Evolutionary conservation across 2,888 invertebrate species (phyloP).

Genomic region (Apotomis turbidana): DNA sequence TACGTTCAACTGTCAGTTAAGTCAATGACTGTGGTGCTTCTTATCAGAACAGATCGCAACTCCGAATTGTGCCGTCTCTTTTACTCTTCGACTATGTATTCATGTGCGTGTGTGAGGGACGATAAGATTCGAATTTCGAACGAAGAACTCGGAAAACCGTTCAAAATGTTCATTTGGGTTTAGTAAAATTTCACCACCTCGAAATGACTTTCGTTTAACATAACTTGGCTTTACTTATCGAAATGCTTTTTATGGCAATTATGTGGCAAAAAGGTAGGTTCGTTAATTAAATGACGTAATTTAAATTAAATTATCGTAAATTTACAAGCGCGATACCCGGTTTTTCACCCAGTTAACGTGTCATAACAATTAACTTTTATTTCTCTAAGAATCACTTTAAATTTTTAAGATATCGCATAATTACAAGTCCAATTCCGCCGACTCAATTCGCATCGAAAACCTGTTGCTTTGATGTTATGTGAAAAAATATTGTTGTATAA

Average conservation of each 20-base stretch:
- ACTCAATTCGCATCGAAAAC: too few species aligned
- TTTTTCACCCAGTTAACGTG: neutral
- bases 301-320: slow-evolving; percentile 4
- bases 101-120: too few species aligned
- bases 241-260: neutral
- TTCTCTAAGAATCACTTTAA: neutral
- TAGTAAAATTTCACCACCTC: slow-evolving; percentile 30
- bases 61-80: too few species aligned
- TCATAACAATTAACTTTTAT: slow-evolving; percentile 8
- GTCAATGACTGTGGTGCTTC: slow-evolving; percentile 17
- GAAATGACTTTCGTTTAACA: slow-evolving; percentile 26
- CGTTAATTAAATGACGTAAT: slow-evolving; percentile 7
- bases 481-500: too few species aligned
- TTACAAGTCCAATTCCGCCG: too few species aligned
- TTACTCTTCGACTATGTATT: too few species aligned
- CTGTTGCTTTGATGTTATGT: too few species aligned
- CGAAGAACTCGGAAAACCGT: neutral
- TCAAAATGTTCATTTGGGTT: slow-evolving; percentile 19
- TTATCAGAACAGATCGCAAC: neutral
- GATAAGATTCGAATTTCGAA: too few species aligned
- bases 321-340: neutral
- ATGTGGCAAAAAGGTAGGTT: neutral
- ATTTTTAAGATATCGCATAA: neutral
- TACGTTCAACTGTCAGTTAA: slow-evolving; percentile 8
- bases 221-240: slow-evolving; percentile 1